Evolutionary conservation across 2,888 invertebrate species (phyloP).

Genomic region (Caenorhabditis becei): DNA sequence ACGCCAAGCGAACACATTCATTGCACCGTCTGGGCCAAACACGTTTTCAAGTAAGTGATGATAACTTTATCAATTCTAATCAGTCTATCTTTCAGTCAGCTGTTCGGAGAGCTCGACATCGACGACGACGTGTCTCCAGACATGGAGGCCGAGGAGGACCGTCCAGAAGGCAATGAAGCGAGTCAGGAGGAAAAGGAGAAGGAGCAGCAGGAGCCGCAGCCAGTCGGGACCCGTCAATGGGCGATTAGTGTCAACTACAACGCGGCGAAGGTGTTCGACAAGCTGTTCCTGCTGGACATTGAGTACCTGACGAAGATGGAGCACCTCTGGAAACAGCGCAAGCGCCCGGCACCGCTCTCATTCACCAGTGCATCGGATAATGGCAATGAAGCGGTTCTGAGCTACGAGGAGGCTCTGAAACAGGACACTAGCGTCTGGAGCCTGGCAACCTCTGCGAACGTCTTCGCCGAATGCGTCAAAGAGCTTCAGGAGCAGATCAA

Average conservation of each 20-base stretch:
- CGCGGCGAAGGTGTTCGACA: slow-evolving; percentile 90
- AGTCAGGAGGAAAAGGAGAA: slow-evolving; percentile 4
- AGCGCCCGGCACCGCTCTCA: slow-evolving; percentile 85
- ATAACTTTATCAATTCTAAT: not conserved
- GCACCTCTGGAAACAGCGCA: slow-evolving; percentile 93
- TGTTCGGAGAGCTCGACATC: slow-evolving; percentile 96
- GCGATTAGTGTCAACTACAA: slow-evolving; percentile 90
- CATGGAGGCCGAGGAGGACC: slow-evolving; percentile 87
- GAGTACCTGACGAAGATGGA: slow-evolving; percentile 94
- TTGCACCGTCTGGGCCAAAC: slow-evolving; percentile 99
- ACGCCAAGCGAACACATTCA: slow-evolving; percentile 99
- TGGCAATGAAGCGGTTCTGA: not conserved
- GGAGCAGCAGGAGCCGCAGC: slow-evolving; percentile 36
- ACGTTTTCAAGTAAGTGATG: slow-evolving; percentile 91
- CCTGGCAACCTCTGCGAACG: slow-evolving; percentile 80
- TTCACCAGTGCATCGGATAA: slow-evolving; percentile 36
- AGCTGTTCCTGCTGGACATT: slow-evolving; percentile 95
- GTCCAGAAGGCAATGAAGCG: slow-evolving; percentile 6
- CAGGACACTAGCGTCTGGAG: slow-evolving; percentile 66
- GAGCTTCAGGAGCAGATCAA: slow-evolving; percentile 81
- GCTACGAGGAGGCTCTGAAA: slow-evolving; percentile 12
- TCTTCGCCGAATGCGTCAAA: slow-evolving; percentile 83
- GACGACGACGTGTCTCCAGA: slow-evolving; percentile 99
- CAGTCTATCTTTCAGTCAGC: slow-evolving; percentile 86
- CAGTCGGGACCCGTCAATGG: slow-evolving; percentile 90